These are phyloP conservation scores for Hyperoplus immaculatus DNA, from an alignment of 2,797 vertebrate genomes.

Conservation along the genomic window DNA sequence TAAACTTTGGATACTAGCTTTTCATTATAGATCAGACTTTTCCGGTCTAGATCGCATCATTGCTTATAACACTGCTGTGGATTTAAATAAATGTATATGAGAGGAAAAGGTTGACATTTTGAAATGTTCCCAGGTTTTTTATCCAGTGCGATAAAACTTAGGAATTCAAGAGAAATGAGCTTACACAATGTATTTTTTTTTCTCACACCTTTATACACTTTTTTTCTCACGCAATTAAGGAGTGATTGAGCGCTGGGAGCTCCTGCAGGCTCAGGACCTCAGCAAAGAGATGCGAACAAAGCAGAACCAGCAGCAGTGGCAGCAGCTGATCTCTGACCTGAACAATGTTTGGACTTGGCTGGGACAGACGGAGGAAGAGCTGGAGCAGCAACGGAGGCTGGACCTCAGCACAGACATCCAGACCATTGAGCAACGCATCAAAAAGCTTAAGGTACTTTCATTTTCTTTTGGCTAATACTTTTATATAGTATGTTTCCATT, in stretches of 20 bases:
- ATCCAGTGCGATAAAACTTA: neutral
- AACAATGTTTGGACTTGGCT: slow-evolving; percentile 91
- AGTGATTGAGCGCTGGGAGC: slow-evolving; percentile 96
- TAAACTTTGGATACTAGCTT: too few species aligned
- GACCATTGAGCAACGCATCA: slow-evolving; percentile 91
- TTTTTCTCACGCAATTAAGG: slow-evolving; percentile 75
- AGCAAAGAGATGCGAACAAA: slow-evolving; percentile 95
- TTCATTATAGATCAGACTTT: too few species aligned
- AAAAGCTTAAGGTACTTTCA: slow-evolving; percentile 91
- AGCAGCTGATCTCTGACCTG: slow-evolving; percentile 94
- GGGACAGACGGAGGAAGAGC: slow-evolving; percentile 87
- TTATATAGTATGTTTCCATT: neutral
- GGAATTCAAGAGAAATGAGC: neutral
- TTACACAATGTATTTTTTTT: neutral
- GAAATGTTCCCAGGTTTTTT: neutral
- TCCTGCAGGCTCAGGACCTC: slow-evolving; percentile 94
- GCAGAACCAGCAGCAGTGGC: slow-evolving; percentile 93
- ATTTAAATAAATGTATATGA: neutral
- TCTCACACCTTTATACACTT: neutral
- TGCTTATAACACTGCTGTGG: too few species aligned
- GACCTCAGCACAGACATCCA: slow-evolving; percentile 92
- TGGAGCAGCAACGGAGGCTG: slow-evolving; percentile 87
- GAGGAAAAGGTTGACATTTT: neutral
- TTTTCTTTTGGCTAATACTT: neutral
- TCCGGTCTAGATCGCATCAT: too few species aligned